Conservation (phyloP, 2,888 invertebrate genomes). For the Nemotelus nigrinus region DNA sequence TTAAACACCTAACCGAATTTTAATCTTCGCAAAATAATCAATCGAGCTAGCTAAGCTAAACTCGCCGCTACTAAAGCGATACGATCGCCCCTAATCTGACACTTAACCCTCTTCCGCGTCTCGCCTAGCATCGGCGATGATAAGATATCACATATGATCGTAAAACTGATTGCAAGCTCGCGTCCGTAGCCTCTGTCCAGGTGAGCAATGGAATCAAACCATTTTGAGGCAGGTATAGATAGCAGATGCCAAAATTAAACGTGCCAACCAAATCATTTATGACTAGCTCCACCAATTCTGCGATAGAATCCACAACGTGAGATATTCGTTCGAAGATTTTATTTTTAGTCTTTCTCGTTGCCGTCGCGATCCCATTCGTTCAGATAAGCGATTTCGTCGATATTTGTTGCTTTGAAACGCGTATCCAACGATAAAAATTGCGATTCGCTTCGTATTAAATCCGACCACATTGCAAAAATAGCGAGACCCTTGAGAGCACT, state of each 20-base stretch:
- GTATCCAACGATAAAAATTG: background rate
- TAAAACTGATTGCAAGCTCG: background rate
- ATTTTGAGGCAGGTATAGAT: background rate
- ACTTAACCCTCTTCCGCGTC: background rate
- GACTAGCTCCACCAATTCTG: background rate
- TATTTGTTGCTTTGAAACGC: background rate
- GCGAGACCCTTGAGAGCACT: background rate
- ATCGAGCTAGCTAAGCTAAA: too few species aligned
- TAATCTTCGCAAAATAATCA: too few species aligned
- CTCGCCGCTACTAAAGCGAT: too few species aligned
- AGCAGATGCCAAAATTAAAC: conserved; percentile 12
- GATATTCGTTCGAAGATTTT: conserved; percentile 31
- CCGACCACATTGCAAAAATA: background rate
- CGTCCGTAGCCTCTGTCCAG: conserved; percentile 5
- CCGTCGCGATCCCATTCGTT: conserved; percentile 7
- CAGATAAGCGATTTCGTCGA: conserved; percentile 2
- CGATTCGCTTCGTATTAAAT: conserved; percentile 1
- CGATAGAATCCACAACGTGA: conserved; percentile 32
- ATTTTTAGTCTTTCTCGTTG: conserved; percentile 39
- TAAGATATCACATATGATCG: conserved; percentile 11
- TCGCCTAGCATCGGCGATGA: background rate
- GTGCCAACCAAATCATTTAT: conserved; percentile 22
- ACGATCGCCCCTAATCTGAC: background rate
- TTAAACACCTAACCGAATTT: too few species aligned
- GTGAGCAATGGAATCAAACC: background rate